Evolutionary conservation across 2,888 invertebrate genomes (phyloP).

Genomic region (Sinelater perroti): DNA sequence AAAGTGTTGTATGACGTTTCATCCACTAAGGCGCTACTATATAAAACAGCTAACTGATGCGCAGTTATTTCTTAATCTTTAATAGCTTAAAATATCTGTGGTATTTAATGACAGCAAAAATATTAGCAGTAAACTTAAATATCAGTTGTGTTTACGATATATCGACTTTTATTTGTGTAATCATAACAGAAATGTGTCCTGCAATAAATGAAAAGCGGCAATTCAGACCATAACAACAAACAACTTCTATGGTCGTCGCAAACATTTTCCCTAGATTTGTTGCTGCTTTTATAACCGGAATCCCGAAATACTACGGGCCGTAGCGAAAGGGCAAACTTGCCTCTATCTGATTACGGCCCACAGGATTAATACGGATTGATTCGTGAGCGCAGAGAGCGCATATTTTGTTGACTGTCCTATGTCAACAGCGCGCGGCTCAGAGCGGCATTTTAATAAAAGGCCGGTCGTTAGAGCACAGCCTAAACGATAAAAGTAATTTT

Average conservation of each 20-base stretch:
- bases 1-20: too few relatives aligned
- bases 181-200: too few relatives aligned
- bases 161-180: too few relatives aligned
- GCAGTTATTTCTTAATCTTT: too few relatives aligned
- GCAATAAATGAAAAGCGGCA: too few relatives aligned
- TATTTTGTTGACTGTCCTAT: slow-evolving; percentile 15
- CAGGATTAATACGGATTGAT: slow-evolving; percentile 10
- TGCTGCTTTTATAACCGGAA: slow-evolving; percentile 8
- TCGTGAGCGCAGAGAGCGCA: background rate
- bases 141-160: too few relatives aligned
- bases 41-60: too few relatives aligned
- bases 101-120: too few relatives aligned
- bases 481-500: slow-evolving; percentile 11
- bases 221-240: background rate
- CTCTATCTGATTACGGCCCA: slow-evolving; percentile 2
- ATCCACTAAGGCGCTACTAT: too few relatives aligned
- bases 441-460: slow-evolving; percentile 12
- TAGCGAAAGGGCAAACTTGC: background rate
- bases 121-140: too few relatives aligned
- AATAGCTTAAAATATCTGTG: too few relatives aligned
- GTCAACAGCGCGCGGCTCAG: background rate
- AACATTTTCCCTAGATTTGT: background rate
- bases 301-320: background rate
- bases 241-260: background rate
- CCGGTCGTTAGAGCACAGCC: slow-evolving; percentile 4